Conservation (phyloP, 2,888 invertebrate genomes). For the Pollenia labialis region DNA sequence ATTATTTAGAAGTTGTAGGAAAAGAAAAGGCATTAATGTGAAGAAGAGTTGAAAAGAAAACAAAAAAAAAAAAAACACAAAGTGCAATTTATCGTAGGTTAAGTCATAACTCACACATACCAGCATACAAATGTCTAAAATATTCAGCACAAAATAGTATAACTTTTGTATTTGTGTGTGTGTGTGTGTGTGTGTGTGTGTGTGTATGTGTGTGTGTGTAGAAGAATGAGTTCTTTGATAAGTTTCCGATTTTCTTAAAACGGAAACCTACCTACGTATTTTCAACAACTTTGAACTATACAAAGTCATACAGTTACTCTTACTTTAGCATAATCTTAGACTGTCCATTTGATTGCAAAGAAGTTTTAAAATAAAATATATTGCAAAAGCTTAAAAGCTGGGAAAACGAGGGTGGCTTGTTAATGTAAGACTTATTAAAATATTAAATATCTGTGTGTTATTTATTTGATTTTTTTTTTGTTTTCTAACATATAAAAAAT, state of each 20-base stretch:
- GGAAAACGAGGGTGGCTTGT: neutral
- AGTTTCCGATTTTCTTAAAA: conserved; percentile 68
- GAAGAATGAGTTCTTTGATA: conserved; percentile 59
- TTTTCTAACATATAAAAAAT: too few relatives aligned
- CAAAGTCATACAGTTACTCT: conserved; percentile 33
- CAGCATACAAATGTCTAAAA: conserved; percentile 30
- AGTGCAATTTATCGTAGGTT: conserved; percentile 64
- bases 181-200: neutral
- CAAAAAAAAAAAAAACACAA: conserved; percentile 10
- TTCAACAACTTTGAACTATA: conserved; percentile 33
- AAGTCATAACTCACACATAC: conserved; percentile 59
- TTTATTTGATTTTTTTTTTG: too few relatives aligned
- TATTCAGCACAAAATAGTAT: conserved; percentile 21
- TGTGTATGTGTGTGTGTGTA: conserved; percentile 4
- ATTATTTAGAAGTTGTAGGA: conserved; percentile 42
- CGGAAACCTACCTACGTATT: conserved; percentile 65
- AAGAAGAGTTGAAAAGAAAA: conserved; percentile 4
- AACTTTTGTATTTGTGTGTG: neutral
- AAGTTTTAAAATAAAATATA: conserved; percentile 15
- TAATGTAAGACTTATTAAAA: neutral
- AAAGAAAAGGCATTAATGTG: conserved; percentile 41
- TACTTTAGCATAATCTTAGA: conserved; percentile 30
- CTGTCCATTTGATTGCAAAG: conserved; percentile 29
- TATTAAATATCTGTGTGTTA: neutral
- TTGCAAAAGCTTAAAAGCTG: neutral